A percentile compares a stretch with the other conserved stretches of the same genome.
Conservation (phyloP, 1,140 invertebrate species). For the Oscheius sp. region DNA sequence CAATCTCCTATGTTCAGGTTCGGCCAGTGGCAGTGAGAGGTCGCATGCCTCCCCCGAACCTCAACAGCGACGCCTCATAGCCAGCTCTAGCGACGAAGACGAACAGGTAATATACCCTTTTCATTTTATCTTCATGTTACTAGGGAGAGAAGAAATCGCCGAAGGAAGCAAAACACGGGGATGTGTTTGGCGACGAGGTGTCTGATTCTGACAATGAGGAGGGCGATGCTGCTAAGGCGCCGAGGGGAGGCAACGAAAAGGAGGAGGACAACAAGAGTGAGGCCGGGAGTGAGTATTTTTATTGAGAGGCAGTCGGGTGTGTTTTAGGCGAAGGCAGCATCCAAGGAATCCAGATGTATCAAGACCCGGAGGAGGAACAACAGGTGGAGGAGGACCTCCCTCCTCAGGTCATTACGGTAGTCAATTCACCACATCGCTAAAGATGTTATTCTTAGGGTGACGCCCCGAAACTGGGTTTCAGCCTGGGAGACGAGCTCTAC, state of each 20-base stretch:
- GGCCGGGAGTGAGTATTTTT: neutral
- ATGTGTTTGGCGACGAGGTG: conserved; percentile 12
- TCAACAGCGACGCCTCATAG: neutral
- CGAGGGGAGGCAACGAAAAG: neutral
- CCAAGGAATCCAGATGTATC: neutral
- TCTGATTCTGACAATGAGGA: conserved; percentile 13
- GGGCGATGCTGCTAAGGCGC: neutral
- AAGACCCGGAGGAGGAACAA: neutral
- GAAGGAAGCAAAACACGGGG: neutral
- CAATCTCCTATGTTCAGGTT: too few relatives aligned
- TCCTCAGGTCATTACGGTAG: neutral
- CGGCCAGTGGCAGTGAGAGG: neutral
- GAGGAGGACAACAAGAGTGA: neutral
- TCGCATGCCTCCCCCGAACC: neutral
- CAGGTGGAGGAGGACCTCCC: neutral
- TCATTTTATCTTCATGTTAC: neutral
- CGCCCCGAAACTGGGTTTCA: neutral
- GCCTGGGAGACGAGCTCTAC: neutral
- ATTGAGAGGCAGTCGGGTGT: neutral
- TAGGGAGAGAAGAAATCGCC: too few relatives aligned
- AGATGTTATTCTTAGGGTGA: neutral
- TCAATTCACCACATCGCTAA: too few relatives aligned
- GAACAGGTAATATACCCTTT: too few relatives aligned
- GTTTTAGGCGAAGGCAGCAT: neutral
- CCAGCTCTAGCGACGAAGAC: neutral